Conservation (phyloP, 2,888 invertebrate genomes). For the Tyria jacobaeae region DNA sequence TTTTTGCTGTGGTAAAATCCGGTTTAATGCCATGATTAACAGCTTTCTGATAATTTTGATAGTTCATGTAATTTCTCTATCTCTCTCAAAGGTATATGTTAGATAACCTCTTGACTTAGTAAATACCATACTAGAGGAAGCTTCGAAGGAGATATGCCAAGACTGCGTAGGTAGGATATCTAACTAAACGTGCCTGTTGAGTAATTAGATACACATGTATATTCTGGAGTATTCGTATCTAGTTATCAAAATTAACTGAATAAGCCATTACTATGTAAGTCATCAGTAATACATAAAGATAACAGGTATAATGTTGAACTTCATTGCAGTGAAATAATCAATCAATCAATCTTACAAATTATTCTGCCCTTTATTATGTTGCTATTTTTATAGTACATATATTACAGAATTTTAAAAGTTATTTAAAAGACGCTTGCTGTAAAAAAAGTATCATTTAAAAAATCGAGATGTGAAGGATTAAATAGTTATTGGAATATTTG, state of each 20-base stretch:
- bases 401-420: too few relatives aligned
- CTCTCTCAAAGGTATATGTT: not conserved
- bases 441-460: too few relatives aligned
- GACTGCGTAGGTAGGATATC: not conserved
- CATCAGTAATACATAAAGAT: too few relatives aligned
- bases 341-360: too few relatives aligned
- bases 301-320: too few relatives aligned
- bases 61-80: too few relatives aligned
- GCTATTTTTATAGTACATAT: too few relatives aligned
- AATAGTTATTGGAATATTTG: too few relatives aligned
- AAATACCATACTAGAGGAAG: not conserved
- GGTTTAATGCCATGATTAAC: not conserved
- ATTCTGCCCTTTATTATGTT: too few relatives aligned
- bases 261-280: not conserved
- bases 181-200: not conserved
- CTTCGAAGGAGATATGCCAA: constrained; percentile 1
- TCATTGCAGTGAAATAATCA: too few relatives aligned
- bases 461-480: too few relatives aligned
- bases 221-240: not conserved
- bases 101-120: not conserved
- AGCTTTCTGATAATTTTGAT: not conserved
- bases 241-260: not conserved
- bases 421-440: too few relatives aligned
- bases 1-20: not conserved
- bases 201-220: not conserved